phyloP scores from a whole-genome alignment of 1,140 invertebrate species.

The Drosophila lacteicornis region DNA sequence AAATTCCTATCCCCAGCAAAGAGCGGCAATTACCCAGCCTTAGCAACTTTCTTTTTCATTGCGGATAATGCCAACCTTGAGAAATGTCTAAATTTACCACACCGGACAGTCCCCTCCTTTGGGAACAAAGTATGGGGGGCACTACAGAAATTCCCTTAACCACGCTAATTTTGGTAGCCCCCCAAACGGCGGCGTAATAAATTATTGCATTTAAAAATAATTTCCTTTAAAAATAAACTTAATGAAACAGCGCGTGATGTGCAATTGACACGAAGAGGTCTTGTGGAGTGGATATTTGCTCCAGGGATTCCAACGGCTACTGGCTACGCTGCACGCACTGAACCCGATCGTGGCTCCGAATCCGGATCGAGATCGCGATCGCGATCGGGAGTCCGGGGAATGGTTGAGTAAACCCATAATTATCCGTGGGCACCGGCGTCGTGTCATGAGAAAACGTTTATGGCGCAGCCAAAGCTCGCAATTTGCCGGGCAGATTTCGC shows the following conservation, averaged over 20 bases:
- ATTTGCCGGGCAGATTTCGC: conserved; percentile 59
- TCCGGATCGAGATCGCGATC: conserved; percentile 2
- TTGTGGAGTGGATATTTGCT: conserved; percentile 23
- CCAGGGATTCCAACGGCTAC: conserved; percentile 44
- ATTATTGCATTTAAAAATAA: conserved; percentile 81
- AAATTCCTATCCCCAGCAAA: background rate
- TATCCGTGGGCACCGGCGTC: conserved; percentile 43
- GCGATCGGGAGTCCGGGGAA: conserved; percentile 14
- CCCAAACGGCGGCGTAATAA: conserved; percentile 37
- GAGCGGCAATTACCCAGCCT: conserved; percentile 13
- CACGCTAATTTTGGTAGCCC: conserved; percentile 51
- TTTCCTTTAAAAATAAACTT: conserved; percentile 74
- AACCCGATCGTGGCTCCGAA: background rate
- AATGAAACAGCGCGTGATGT: conserved; percentile 74
- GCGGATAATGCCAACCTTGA: conserved; percentile 53
- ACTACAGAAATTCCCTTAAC: conserved; percentile 21
- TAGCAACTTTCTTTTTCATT: conserved; percentile 50
- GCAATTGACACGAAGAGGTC: conserved; percentile 72
- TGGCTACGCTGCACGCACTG: conserved; percentile 51
- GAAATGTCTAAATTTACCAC: conserved; percentile 58
- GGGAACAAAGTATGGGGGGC: conserved; percentile 32
- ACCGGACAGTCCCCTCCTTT: conserved; percentile 1
- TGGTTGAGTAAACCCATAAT: conserved; percentile 63
- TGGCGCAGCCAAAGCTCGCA: conserved; percentile 59
- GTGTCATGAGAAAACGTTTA: conserved; percentile 73